A percentile compares a stretch with the other conserved stretches of the same genome.
Evolutionary conservation across 2,113 vertebrate species (phyloP).

Genomic region (Oxygymnocypris stewartii): DNA sequence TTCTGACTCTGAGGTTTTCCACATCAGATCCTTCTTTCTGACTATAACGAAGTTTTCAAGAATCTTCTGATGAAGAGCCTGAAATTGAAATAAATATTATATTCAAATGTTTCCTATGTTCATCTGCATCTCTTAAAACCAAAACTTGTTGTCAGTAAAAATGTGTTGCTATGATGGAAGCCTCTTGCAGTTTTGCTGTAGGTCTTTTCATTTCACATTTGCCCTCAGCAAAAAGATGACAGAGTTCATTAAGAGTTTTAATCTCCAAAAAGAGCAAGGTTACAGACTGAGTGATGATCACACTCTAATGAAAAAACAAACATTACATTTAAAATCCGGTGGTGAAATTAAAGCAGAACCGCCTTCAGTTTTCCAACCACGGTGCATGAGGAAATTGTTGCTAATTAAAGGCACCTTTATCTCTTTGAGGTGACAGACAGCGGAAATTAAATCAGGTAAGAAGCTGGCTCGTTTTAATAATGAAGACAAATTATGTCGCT

Average conservation of each 20-base stretch:
- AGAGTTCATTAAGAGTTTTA: not conserved
- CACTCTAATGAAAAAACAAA: not conserved
- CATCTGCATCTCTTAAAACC: not conserved
- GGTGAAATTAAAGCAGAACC: constrained; percentile 12
- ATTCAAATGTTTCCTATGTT: not conserved
- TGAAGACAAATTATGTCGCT: not conserved
- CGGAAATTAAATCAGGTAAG: constrained; percentile 34
- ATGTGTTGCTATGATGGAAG: not conserved
- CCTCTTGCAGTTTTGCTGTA: not conserved
- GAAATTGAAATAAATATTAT: constrained; percentile 15
- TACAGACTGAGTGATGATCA: not conserved
- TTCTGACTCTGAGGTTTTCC: constrained; percentile 80
- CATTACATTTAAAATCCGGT: constrained; percentile 26
- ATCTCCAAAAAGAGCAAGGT: not conserved
- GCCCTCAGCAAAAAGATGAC: not conserved
- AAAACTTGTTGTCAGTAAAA: not conserved
- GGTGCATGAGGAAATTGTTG: not conserved
- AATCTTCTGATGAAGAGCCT: constrained; percentile 89
- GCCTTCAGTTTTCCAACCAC: not conserved
- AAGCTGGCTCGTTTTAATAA: not conserved
- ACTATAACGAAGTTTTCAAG: constrained; percentile 84
- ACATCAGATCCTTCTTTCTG: constrained; percentile 79
- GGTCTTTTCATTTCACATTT: constrained; percentile 3
- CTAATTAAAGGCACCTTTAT: constrained; percentile 37
- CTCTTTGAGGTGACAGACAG: constrained; percentile 30